Evolutionary conservation across 2,888 invertebrate species (phyloP).

Genomic region (Abrostola tripartita): DNA sequence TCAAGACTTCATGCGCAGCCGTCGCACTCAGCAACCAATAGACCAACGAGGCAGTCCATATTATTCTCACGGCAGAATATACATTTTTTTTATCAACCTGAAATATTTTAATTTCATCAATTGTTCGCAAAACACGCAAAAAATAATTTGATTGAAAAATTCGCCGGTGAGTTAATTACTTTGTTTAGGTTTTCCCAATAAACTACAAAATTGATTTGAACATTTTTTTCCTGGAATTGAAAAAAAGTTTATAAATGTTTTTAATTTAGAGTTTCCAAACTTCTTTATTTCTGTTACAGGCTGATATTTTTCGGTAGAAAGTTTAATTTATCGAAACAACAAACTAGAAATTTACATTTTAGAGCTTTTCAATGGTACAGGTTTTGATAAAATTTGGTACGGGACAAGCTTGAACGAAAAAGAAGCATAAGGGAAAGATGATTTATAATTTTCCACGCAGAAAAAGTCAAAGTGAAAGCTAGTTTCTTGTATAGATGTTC

Average conservation of each 20-base stretch:
- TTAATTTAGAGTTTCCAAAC: background rate
- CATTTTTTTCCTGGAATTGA: constrained; percentile 1
- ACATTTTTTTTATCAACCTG: background rate
- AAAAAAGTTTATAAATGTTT: constrained; percentile 7
- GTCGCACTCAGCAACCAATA: too few relatives aligned
- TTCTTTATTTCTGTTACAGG: too few relatives aligned
- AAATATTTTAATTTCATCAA: constrained; percentile 10
- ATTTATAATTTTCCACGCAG: too few relatives aligned
- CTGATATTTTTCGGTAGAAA: background rate
- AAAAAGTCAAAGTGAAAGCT: too few relatives aligned
- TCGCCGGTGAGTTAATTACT: constrained; percentile 15
- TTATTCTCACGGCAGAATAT: too few relatives aligned
- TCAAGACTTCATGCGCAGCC: too few relatives aligned
- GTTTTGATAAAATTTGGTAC: background rate
- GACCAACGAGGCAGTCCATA: too few relatives aligned
- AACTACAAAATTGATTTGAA: constrained; percentile 23
- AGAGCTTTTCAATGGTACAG: too few relatives aligned
- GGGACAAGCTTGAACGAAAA: too few relatives aligned
- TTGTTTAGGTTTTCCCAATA: constrained; percentile 13
- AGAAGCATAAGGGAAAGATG: too few relatives aligned
- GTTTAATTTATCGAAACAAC: background rate
- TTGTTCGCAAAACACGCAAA: background rate
- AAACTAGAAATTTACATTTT: background rate
- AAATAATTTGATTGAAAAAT: constrained; percentile 3
- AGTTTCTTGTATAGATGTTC: too few relatives aligned